A percentile compares a stretch with the other conserved stretches of the same genome.
Conservation (phyloP, 2,888 invertebrate genomes). For the Drosophila villosipedis region DNA sequence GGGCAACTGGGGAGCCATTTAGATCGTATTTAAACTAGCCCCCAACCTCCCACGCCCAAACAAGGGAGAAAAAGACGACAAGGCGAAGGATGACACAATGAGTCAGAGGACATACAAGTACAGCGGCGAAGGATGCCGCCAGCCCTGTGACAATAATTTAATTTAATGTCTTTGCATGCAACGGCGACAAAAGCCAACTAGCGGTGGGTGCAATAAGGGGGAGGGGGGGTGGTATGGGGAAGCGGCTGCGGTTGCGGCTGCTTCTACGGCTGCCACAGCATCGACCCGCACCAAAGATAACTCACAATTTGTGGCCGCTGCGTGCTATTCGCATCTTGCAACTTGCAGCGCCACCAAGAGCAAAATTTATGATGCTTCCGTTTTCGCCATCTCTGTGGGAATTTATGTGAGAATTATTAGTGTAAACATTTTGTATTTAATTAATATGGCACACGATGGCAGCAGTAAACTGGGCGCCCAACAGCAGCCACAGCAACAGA, state of each 20-base stretch:
- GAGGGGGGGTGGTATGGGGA: too few relatives aligned
- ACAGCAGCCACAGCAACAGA: conserved; percentile 34
- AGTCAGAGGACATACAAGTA: conserved; percentile 26
- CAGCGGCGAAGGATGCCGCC: conserved; percentile 24
- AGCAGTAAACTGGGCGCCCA: conserved; percentile 19
- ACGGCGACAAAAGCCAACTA: conserved; percentile 52
- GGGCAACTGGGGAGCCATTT: conserved; percentile 62
- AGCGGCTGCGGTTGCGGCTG: not conserved
- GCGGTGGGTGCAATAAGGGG: not conserved
- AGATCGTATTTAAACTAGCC: conserved; percentile 45
- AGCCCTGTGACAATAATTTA: conserved; percentile 76
- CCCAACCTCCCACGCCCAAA: conserved; percentile 1
- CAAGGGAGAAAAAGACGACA: conserved; percentile 31
- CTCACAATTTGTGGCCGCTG: conserved; percentile 77
- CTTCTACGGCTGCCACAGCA: conserved; percentile 11
- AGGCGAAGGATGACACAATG: conserved; percentile 64
- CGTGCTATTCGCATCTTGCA: conserved; percentile 54
- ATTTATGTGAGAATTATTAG: conserved; percentile 81
- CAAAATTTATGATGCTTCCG: conserved; percentile 76
- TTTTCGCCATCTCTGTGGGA: conserved; percentile 21
- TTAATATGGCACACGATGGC: conserved; percentile 67
- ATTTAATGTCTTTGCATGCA: conserved; percentile 81
- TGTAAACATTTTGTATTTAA: conserved; percentile 83
- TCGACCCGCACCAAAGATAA: conserved; percentile 66
- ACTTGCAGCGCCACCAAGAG: conserved; percentile 48